phyloP scores from a whole-genome alignment of 2,888 invertebrate species.

The Sminthurinus aureus region DNA sequence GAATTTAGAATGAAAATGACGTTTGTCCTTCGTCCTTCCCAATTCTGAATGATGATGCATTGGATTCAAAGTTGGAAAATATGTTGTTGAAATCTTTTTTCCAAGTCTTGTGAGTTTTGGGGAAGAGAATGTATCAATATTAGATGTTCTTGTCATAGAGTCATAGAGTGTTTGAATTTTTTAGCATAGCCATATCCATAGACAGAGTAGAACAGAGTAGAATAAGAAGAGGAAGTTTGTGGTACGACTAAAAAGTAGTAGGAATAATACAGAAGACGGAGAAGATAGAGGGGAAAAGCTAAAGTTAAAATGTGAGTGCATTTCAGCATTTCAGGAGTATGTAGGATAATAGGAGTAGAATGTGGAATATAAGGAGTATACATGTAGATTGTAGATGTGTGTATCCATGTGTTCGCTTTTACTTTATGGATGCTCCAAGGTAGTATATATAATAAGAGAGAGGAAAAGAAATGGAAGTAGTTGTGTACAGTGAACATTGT shows the following conservation, averaged over 20 bases:
- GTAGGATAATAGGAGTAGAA: not conserved
- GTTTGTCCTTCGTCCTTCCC: no score
- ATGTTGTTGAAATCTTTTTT: no score
- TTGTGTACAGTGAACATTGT: not conserved
- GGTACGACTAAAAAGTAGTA: not conserved
- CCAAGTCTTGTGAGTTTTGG: no score
- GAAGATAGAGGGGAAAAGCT: not conserved
- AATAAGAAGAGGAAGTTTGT: not conserved
- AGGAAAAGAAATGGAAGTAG: no score
- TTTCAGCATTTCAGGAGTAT: constrained; percentile 6
- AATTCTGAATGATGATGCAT: no score
- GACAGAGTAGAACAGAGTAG: not conserved
- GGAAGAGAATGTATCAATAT: no score
- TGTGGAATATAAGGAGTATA: no score
- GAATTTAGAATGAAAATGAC: no score
- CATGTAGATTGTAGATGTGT: no score
- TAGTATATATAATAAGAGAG: constrained; percentile 20
- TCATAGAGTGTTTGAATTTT: no score
- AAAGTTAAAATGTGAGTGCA: not conserved
- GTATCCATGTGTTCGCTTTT: not conserved
- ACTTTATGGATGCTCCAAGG: constrained; percentile 23
- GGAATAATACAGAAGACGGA: not conserved
- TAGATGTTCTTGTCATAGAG: no score
- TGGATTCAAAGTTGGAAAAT: no score
- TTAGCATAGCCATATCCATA: not conserved